Evolutionary conservation across 2,113 vertebrate species (phyloP).

Genomic region (Leptosomus discolor): DNA sequence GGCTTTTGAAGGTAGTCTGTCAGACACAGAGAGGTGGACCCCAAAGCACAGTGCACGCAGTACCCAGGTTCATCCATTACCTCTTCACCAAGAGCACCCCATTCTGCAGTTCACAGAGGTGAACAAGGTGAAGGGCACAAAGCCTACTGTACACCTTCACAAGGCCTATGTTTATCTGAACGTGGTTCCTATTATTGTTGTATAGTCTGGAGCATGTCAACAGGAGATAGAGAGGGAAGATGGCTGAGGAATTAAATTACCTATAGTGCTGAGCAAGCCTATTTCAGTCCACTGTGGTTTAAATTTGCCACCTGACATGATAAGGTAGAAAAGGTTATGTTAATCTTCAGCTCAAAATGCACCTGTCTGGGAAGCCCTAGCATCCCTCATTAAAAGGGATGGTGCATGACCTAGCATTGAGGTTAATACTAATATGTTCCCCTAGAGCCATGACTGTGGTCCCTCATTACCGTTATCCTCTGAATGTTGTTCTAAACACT

Average conservation of each 20-base stretch:
- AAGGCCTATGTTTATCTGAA: not conserved
- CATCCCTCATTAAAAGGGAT: slow-evolving; percentile 12
- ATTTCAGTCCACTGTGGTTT: slow-evolving; percentile 2
- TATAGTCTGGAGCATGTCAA: not conserved
- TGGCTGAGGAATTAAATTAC: slow-evolving; percentile 30
- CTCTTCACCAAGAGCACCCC: not conserved
- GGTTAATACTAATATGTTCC: not conserved
- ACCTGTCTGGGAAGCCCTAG: slow-evolving; percentile 33
- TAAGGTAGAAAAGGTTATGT: slow-evolving; percentile 38
- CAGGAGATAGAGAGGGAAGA: slow-evolving; percentile 29
- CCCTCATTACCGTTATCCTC: slow-evolving; percentile 7
- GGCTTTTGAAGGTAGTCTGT: not conserved
- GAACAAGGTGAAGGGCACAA: not conserved
- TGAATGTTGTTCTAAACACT: not conserved
- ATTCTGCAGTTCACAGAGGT: not conserved
- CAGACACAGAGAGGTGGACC: not conserved
- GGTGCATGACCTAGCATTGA: not conserved
- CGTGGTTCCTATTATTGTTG: not conserved
- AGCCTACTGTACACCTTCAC: not conserved
- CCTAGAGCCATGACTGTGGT: not conserved
- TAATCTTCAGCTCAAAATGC: not conserved
- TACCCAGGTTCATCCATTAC: not conserved
- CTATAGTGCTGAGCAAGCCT: slow-evolving; percentile 13
- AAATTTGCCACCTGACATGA: slow-evolving; percentile 52
- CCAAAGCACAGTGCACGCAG: not conserved